phyloP scores from a whole-genome alignment of 2,888 invertebrate species.

The Callosobruchus maculatus region DNA sequence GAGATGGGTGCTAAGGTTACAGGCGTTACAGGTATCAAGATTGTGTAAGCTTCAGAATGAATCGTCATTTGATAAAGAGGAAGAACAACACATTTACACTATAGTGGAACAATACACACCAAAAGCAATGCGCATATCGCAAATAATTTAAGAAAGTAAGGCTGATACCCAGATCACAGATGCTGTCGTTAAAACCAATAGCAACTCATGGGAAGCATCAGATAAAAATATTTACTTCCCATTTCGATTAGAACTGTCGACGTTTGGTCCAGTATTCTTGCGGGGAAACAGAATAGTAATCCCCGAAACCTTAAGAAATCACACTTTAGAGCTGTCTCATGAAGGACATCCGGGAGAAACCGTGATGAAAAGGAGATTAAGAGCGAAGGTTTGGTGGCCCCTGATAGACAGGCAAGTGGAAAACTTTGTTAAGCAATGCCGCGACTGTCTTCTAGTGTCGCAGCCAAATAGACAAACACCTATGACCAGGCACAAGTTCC shows the following conservation, averaged over 20 bases:
- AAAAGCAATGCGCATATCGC: conserved; percentile 16
- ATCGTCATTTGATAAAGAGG: conserved; percentile 15
- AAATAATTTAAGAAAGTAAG: conserved; percentile 13
- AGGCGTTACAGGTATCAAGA: conserved; percentile 26
- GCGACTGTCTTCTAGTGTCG: conserved; percentile 18
- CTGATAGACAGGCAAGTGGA: conserved; percentile 18
- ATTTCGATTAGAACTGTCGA: conserved; percentile 20
- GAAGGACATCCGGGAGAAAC: conserved; percentile 26
- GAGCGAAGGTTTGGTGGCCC: conserved; percentile 27
- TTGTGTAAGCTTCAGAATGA: conserved; percentile 12
- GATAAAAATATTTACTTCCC: conserved; percentile 19
- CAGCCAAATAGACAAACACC: conserved; percentile 16
- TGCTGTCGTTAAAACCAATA: conserved; percentile 6
- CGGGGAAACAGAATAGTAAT: conserved; percentile 24
- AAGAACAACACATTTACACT: conserved; percentile 20
- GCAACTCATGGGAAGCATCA: conserved; percentile 15
- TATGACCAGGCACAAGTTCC: conserved; percentile 20
- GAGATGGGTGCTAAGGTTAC: conserved; percentile 28
- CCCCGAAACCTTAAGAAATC: conserved; percentile 11
- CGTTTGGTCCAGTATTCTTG: conserved; percentile 21
- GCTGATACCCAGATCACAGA: conserved; percentile 2
- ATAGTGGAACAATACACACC: conserved; percentile 16
- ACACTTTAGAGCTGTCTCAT: conserved; percentile 18
- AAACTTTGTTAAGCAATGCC: conserved; percentile 16
- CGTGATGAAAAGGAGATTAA: conserved; percentile 23